Evolutionary conservation across 2,888 invertebrate species (phyloP).

Genomic region (Balanococcus diminutus): DNA sequence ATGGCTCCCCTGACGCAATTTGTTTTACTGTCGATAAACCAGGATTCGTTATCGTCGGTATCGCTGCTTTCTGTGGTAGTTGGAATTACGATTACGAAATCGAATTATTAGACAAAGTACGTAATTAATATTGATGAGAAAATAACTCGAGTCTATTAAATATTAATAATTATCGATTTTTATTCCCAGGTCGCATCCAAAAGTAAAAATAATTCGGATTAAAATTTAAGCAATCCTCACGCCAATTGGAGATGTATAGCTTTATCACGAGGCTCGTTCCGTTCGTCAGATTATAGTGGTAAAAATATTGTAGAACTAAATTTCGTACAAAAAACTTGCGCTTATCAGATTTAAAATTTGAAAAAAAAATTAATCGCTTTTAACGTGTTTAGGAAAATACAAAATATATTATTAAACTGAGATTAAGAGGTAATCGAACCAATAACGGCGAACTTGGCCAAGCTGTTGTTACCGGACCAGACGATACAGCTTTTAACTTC

Average conservation of each 20-base stretch:
- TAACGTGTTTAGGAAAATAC: conserved; percentile 72
- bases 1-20: conserved; percentile 95
- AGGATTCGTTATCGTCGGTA: conserved; percentile 88
- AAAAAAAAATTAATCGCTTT: background rate
- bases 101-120: conserved; percentile 82
- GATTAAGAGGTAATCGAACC: conserved; percentile 90
- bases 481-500: conserved; percentile 89
- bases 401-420: conserved; percentile 85
- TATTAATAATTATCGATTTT: background rate
- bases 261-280: conserved; percentile 80
- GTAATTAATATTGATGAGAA: conserved; percentile 59
- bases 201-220: conserved; percentile 31
- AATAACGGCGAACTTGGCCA: conserved; percentile 94
- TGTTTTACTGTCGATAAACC: conserved; percentile 90
- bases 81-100: conserved; percentile 90
- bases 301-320: conserved; percentile 89
- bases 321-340: conserved; percentile 66
- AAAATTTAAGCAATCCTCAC: conserved; percentile 62
- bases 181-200: conserved; percentile 18
- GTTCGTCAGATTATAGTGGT: conserved; percentile 78
- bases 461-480: conserved; percentile 86
- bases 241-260: conserved; percentile 88
- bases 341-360: background rate
- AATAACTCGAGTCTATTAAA: background rate
- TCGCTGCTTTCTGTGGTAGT: conserved; percentile 86